phyloP scores from a whole-genome alignment of 2,797 vertebrate genomes.

The Graptemys geographica region DNA sequence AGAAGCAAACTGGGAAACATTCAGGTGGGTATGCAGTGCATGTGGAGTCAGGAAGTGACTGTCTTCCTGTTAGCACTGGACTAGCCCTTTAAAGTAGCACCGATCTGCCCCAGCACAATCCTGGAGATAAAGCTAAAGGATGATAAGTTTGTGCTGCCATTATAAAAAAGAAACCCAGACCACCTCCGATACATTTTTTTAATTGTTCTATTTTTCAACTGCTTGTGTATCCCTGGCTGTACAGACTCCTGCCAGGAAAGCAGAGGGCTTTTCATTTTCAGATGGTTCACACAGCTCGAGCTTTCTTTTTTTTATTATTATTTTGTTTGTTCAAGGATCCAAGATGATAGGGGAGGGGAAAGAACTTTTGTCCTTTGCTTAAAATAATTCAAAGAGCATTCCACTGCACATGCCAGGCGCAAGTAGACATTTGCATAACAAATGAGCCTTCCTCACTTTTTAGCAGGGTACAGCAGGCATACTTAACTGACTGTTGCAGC shows the following conservation, averaged over 20 bases:
- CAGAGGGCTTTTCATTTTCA: slow-evolving; percentile 60
- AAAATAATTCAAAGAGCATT: slow-evolving; percentile 66
- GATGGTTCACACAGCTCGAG: slow-evolving; percentile 62
- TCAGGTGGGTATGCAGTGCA: neutral
- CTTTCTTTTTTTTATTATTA: slow-evolving; percentile 40
- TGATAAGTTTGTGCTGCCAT: neutral
- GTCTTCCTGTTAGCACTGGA: neutral
- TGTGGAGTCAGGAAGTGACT: neutral
- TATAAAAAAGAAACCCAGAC: neutral
- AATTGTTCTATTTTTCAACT: slow-evolving; percentile 46
- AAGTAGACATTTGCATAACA: slow-evolving; percentile 70
- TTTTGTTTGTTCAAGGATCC: slow-evolving; percentile 61
- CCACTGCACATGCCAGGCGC: slow-evolving; percentile 7
- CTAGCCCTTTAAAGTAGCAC: neutral
- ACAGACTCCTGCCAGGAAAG: slow-evolving; percentile 51
- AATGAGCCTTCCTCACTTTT: slow-evolving; percentile 44
- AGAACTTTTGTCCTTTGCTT: slow-evolving; percentile 46
- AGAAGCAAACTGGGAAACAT: too few species aligned
- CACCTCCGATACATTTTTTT: neutral
- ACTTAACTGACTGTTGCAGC: neutral
- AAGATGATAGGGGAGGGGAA: slow-evolving; percentile 34
- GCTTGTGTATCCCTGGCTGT: neutral
- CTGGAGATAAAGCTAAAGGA: neutral
- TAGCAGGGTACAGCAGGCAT: neutral
- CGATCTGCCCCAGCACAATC: neutral